Conservation (phyloP, 1,140 invertebrate species). For the Thaumatotibia leucotreta region DNA sequence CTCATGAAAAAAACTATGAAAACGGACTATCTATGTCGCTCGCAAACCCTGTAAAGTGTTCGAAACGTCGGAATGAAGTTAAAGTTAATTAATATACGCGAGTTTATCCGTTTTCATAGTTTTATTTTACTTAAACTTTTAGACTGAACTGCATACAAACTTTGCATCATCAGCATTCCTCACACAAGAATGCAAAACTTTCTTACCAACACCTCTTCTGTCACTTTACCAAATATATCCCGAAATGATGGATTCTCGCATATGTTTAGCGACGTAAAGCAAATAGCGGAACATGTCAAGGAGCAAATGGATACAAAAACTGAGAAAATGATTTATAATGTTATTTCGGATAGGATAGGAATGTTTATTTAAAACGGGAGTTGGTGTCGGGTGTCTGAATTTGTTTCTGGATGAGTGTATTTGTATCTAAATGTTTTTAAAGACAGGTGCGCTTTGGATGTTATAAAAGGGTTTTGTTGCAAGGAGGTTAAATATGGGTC, state of each 20-base stretch:
- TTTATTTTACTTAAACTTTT: too few relatives aligned
- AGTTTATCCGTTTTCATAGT: too few relatives aligned
- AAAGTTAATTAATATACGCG: too few relatives aligned
- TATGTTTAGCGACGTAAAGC: slow-evolving; percentile 70
- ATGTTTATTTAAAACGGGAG: slow-evolving; percentile 48
- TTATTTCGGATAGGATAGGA: slow-evolving; percentile 60
- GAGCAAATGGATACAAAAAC: slow-evolving; percentile 72
- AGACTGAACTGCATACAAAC: too few relatives aligned
- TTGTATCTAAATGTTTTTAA: slow-evolving; percentile 28
- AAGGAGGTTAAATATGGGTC: not conserved
- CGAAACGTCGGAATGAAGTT: too few relatives aligned
- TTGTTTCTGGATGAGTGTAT: slow-evolving; percentile 28
- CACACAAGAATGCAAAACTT: not conserved
- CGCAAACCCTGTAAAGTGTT: too few relatives aligned
- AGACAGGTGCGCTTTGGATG: not conserved
- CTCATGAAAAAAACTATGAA: too few relatives aligned
- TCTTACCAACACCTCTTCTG: not conserved
- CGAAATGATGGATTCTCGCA: slow-evolving; percentile 62
- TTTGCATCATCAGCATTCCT: not conserved
- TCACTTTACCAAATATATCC: slow-evolving; percentile 47
- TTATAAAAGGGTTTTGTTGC: not conserved
- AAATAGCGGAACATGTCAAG: slow-evolving; percentile 75
- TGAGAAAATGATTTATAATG: slow-evolving; percentile 69
- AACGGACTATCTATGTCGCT: too few relatives aligned
- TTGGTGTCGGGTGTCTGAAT: slow-evolving; percentile 32